Conservation (phyloP, 1,140 invertebrate genomes). For the Ceratosolen fusciceps region DNA sequence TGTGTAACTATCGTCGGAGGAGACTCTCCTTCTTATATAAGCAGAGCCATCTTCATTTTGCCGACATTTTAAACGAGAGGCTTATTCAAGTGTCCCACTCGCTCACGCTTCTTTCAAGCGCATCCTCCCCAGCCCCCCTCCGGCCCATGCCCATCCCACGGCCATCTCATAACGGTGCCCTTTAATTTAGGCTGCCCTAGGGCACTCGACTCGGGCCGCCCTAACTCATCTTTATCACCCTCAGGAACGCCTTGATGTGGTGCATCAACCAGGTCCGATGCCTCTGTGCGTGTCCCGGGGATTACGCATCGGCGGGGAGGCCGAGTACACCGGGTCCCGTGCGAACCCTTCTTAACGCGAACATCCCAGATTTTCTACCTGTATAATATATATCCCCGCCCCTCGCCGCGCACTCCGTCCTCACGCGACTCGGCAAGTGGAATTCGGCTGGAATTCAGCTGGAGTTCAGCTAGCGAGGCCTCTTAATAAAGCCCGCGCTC, state of each 20-base stretch:
- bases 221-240: slow-evolving; percentile 18
- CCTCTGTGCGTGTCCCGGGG: not conserved
- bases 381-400: too few relatives aligned
- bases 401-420: too few relatives aligned
- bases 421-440: too few relatives aligned
- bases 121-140: not conserved
- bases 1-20: not conserved
- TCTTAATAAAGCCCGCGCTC: too few relatives aligned
- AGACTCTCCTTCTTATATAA: not conserved
- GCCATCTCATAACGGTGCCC: too few relatives aligned
- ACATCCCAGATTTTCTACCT: not conserved
- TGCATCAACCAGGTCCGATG: not conserved
- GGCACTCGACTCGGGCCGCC: not conserved
- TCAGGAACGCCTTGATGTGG: not conserved
- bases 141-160: not conserved
- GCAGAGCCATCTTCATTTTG: not conserved
- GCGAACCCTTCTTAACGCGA: not conserved
- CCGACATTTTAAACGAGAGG: slow-evolving; percentile 8
- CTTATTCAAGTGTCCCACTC: not conserved
- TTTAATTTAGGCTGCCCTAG: slow-evolving; percentile 25
- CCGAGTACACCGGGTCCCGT: not conserved
- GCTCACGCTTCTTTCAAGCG: not conserved
- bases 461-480: not conserved
- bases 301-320: not conserved
- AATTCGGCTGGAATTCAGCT: too few relatives aligned